These are phyloP conservation scores for Varanus komodoensis DNA, from an alignment of 2,113 vertebrate species.

Conservation along the genomic window DNA sequence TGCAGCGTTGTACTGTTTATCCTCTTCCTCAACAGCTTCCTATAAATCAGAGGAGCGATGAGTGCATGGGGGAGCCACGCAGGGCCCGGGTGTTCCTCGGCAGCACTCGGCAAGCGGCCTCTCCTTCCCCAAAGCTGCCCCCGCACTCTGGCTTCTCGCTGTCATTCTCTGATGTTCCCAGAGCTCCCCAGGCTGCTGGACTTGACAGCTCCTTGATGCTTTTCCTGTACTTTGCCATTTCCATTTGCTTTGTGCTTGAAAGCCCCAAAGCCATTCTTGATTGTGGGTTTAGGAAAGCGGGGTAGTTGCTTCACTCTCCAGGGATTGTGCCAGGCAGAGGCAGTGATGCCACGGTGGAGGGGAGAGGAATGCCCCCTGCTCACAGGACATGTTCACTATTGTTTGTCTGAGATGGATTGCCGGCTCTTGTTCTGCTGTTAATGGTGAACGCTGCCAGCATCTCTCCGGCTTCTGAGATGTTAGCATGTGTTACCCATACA, in stretches of 20 bases:
- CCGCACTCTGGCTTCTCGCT: slow-evolving; percentile 1
- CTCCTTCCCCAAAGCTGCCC: neutral
- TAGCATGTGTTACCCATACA: too few species aligned
- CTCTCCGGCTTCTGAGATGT: neutral
- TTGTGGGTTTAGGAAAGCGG: neutral
- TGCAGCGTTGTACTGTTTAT: neutral
- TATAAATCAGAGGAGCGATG: neutral
- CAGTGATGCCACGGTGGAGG: neutral
- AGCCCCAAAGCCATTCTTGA: neutral
- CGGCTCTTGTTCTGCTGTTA: neutral
- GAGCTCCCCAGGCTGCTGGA: neutral
- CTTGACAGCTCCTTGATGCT: slow-evolving; percentile 4
- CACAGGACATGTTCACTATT: neutral
- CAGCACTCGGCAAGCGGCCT: neutral
- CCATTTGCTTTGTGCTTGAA: neutral
- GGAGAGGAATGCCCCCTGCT: neutral
- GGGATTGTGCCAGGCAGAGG: neutral
- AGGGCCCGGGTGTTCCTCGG: neutral
- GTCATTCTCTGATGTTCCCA: neutral
- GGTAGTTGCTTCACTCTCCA: neutral
- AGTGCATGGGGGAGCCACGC: neutral
- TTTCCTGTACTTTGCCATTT: neutral
- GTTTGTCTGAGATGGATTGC: neutral
- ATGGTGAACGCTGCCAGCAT: neutral
- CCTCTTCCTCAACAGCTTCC: neutral